These are phyloP conservation scores for Drosophila auraria DNA, from an alignment of 1,140 invertebrate genomes.

Conservation along the genomic window DNA sequence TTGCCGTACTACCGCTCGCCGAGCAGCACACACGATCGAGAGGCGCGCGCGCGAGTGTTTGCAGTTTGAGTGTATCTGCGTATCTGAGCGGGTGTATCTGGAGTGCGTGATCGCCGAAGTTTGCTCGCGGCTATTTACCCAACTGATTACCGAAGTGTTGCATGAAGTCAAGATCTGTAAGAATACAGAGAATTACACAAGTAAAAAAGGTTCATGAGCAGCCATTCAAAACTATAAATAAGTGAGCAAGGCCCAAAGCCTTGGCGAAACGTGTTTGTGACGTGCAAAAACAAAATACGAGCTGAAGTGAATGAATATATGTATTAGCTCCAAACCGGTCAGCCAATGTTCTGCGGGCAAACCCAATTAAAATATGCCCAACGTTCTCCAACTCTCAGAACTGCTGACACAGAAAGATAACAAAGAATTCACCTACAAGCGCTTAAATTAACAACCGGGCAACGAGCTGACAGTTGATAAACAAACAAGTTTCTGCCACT, in stretches of 20 bases:
- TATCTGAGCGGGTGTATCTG: slow-evolving; percentile 42
- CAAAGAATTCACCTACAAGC: slow-evolving; percentile 54
- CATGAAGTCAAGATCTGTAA: slow-evolving; percentile 63
- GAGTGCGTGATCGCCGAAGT: slow-evolving; percentile 43
- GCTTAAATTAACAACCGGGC: slow-evolving; percentile 50
- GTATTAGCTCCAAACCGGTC: slow-evolving; percentile 43
- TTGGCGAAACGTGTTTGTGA: slow-evolving; percentile 68
- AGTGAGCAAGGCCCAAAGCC: slow-evolving; percentile 37
- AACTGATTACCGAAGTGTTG: slow-evolving; percentile 75
- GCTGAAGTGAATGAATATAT: slow-evolving; percentile 34
- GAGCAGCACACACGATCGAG: slow-evolving; percentile 11
- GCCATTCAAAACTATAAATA: slow-evolving; percentile 67
- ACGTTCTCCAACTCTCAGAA: slow-evolving; percentile 22
- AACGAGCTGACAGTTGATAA: slow-evolving; percentile 53
- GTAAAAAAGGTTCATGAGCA: slow-evolving; percentile 72
- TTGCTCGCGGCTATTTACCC: slow-evolving; percentile 59
- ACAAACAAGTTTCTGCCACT: slow-evolving; percentile 68
- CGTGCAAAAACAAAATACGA: slow-evolving; percentile 53
- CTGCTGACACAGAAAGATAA: slow-evolving; percentile 77
- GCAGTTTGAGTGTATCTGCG: slow-evolving; percentile 1
- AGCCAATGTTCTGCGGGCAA: slow-evolving; percentile 21
- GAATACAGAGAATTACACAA: slow-evolving; percentile 30
- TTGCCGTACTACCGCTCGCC: slow-evolving; percentile 14
- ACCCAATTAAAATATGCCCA: slow-evolving; percentile 40
- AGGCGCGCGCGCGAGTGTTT: slow-evolving; percentile 13